Percentiles rank a stretch among this genome's conserved stretches.
Evolutionary conservation across 2,113 vertebrate species (phyloP).

Genomic region (Himantopus leucocephalus): DNA sequence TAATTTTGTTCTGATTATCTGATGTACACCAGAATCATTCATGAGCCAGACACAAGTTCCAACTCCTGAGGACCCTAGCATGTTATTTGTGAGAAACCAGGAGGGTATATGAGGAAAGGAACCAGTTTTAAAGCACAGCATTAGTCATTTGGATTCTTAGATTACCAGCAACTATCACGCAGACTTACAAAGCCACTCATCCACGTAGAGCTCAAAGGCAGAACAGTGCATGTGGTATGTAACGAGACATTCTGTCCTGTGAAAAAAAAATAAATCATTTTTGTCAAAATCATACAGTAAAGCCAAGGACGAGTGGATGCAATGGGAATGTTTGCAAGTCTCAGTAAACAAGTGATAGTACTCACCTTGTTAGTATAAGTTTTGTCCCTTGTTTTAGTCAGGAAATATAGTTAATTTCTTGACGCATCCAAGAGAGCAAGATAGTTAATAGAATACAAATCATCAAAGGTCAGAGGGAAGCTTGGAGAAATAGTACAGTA

Average conservation of each 20-base stretch:
- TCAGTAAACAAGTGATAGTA: background rate
- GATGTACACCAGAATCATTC: accelerated
- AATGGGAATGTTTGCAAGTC: background rate
- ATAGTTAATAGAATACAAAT: background rate
- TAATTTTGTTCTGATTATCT: background rate
- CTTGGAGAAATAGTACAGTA: background rate
- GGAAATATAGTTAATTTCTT: background rate
- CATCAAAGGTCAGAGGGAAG: background rate
- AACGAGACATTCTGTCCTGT: background rate
- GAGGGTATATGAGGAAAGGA: background rate
- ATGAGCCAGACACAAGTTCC: background rate
- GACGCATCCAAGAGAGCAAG: accelerated
- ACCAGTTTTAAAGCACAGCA: background rate
- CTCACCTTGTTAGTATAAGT: background rate
- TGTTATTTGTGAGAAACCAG: background rate
- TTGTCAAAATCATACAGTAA: background rate
- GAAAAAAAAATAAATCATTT: background rate
- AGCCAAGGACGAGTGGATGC: background rate
- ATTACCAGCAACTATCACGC: background rate
- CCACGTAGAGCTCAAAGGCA: background rate
- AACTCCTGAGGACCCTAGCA: background rate
- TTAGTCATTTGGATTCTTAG: background rate
- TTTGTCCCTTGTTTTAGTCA: background rate
- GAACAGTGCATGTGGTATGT: background rate
- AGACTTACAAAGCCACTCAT: background rate